Base-by-base conservation (phyloP, 2,797 vertebrate genomes). In the Streptopelia turtur region DNA sequence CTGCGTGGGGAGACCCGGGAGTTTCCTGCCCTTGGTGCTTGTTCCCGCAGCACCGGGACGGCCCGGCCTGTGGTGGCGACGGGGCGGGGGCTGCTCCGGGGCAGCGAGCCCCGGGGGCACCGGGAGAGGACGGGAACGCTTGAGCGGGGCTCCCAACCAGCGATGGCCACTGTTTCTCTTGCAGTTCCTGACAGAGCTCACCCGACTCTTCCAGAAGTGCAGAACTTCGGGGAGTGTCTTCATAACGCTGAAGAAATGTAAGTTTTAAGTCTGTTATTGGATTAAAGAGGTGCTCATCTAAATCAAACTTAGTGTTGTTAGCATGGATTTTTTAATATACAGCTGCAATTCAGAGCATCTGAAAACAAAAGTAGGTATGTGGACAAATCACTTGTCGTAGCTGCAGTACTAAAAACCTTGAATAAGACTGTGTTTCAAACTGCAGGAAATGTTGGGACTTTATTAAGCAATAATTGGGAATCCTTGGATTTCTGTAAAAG, bases 201-300 rank as follows among this genome's bases (percentile, higher is more conserved):
- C 99, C 7, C 97, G 99, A 28, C 98, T 99, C 61, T 99, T 99
- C 95, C 99, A 99, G 79, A 99, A 99, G 97, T 99, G 99, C 97
- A 98, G 99, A 94, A 98, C 98, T 45, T 98, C 98, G 28, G 99
- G 99, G 53, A 99, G 99, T 60, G 99, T 99, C 66, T 99, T 98
- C 94, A 99, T 99, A 97, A 99, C 99, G 45, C 96, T 99, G 97
- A 99, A 99, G 97, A 99, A 99, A 97, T 99, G 96, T 96, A 89
- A 96, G 96, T 87, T 23, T 57, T 13, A 13, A 16, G 22, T 10
- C 22, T 43, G 13, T 24, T 47, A 4, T 11, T 21, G 45, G 22
- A 3, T 30, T 45, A 16, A 55, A 18, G 76, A 49, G 18, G 5
- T 3, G 24, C 9, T 37, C 0, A 1, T 41, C 4, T n/a, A 6